A percentile compares a stretch with the other conserved stretches of the same genome.
Conservation (phyloP, 2,888 invertebrate genomes). For the Exephanes ischioxanthus region DNA sequence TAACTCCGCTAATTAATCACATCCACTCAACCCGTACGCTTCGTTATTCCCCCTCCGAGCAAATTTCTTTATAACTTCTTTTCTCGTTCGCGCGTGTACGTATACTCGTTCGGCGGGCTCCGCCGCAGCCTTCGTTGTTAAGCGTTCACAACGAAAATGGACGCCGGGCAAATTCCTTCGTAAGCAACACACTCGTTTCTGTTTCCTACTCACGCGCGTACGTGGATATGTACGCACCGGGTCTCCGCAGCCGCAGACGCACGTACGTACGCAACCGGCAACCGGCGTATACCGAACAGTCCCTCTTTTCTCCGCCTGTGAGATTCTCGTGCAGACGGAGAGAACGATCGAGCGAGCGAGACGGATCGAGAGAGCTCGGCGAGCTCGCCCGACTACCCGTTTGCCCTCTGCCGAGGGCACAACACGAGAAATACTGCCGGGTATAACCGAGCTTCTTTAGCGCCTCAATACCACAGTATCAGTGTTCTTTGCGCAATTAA, state of each 20-base stretch:
- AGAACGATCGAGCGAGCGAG: neutral
- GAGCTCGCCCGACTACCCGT: conserved; percentile 19
- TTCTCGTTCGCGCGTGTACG: neutral
- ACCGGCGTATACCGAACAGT: conserved; percentile 7
- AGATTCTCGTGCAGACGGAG: conserved; percentile 20
- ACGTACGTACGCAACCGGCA: conserved; percentile 40
- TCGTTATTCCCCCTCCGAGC: conserved; percentile 12
- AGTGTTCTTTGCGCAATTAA: conserved; percentile 12
- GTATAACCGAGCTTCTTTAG: neutral
- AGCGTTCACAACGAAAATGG: conserved; percentile 57
- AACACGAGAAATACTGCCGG: conserved; percentile 19
- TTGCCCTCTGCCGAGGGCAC: conserved; percentile 24
- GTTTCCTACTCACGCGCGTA: conserved; percentile 69
- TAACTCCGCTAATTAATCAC: conserved; percentile 45
- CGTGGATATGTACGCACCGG: conserved; percentile 19
- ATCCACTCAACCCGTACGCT: conserved; percentile 26
- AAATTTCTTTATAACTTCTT: conserved; percentile 51
- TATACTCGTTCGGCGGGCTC: neutral
- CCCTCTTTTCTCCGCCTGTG: conserved; percentile 26
- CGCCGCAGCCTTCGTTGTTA: neutral
- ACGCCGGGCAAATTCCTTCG: conserved; percentile 64
- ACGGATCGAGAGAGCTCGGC: neutral
- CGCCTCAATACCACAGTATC: neutral
- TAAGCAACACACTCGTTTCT: conserved; percentile 60
- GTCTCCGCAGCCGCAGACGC: conserved; percentile 24